Evolutionary conservation across 2,113 vertebrate genomes (phyloP), one percentile per base, ranked within the genome.

Genomic region (Axis porcinus): DNA sequence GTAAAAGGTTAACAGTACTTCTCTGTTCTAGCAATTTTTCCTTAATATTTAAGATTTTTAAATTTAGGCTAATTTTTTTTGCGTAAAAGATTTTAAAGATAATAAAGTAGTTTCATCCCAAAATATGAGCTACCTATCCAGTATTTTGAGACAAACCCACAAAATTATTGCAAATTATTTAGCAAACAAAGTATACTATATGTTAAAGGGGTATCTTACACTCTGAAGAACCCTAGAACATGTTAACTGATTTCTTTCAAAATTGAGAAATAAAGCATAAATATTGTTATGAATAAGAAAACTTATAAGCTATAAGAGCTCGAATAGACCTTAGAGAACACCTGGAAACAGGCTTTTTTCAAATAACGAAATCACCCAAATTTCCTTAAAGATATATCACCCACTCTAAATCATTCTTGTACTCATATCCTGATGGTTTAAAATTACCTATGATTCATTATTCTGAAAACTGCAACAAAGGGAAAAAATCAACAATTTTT

Each of bases 301-400:
- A 90, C 64, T 13, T 94, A 47, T 85, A 21, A 79, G 28, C 28
- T 78, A 2, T 70, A 64, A 88, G 58, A 81, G 1, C 19, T 94
- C 14, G 12, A 62, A 86, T 2, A 16, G 10, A 93, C 28, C 16
- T 83, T 84, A 58, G 28, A 96, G 33, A 58, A 58, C 9, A 40
- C 40, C 82, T 87, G 14, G 9, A 83, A 70, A n/a, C n/a, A 57
- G n/a, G 6, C 54, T 92, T 94, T 33, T 89, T 90, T 96, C 81
- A 83, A 97, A 93, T n/a, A 43, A 40, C 86, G 55, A 90, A 97
- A 93, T 30, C 33, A 93, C 58, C 36, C 43, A 93, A 40, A 94
- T 78, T 86, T 54, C 25, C 50, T 86, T 86, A 79, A 85, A 36
- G 17, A 97, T 74, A 45, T 70, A 82, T 76, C 47, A 3, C 33